phyloP scores from a whole-genome alignment of 2,888 invertebrate genomes.

The Brachypterus glaber region DNA sequence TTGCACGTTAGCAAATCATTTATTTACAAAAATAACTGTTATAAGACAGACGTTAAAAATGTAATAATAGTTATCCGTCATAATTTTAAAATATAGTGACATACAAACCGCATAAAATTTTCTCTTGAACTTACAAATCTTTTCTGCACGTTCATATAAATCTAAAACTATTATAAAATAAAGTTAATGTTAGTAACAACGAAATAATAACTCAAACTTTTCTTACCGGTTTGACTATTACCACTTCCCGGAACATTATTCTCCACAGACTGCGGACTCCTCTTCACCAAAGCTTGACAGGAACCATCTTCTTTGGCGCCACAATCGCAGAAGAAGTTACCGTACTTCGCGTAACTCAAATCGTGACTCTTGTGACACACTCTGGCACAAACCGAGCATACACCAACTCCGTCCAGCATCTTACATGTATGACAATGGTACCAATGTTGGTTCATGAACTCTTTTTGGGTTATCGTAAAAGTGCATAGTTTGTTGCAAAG shows the following conservation, averaged over 20 bases:
- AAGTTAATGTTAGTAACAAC: too few relatives aligned
- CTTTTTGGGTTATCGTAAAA: conserved; percentile 85
- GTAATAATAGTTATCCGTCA: too few relatives aligned
- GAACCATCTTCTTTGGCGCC: conserved; percentile 88
- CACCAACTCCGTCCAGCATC: conserved; percentile 97
- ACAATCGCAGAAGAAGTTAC: conserved; percentile 99
- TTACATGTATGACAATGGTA: conserved; percentile 98
- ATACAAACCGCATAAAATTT: too few relatives aligned
- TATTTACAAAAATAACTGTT: too few relatives aligned
- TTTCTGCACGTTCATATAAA: too few relatives aligned
- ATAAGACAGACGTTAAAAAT: too few relatives aligned
- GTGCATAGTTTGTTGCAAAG: conserved; percentile 89
- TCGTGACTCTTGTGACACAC: conserved; percentile 97
- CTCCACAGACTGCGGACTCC: conserved; percentile 53
- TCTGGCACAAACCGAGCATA: conserved; percentile 93
- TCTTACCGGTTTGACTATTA: conserved; percentile 6
- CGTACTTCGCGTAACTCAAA: conserved; percentile 93
- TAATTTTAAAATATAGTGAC: too few relatives aligned
- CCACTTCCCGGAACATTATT: too few relatives aligned
- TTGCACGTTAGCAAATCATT: too few relatives aligned
- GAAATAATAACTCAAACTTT: conserved; percentile 33
- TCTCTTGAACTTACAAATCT: too few relatives aligned
- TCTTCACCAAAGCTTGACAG: conserved; percentile 57
- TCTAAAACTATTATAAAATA: too few relatives aligned
- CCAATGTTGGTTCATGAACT: conserved; percentile 98